phyloP scores from a whole-genome alignment of 92 coral and sea anemone species.

The Umimayanthus kanabou region DNA sequence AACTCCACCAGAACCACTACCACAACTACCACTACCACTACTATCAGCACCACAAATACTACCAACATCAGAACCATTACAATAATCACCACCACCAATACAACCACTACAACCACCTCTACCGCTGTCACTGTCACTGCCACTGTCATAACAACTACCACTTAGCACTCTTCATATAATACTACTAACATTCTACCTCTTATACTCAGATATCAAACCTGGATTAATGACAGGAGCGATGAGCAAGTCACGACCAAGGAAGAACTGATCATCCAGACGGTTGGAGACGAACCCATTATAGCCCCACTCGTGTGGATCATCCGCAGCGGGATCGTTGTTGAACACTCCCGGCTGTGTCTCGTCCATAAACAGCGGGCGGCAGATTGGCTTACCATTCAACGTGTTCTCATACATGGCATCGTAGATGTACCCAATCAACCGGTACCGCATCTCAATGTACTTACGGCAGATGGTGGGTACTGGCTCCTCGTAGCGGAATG shows the following conservation, averaged over 20 bases:
- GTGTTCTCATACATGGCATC: slow-evolving; percentile 84
- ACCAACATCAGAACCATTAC: too few relatives aligned
- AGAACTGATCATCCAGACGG: slow-evolving; percentile 82
- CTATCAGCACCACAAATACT: too few relatives aligned
- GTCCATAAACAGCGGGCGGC: slow-evolving; percentile 82
- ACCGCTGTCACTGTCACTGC: background rate
- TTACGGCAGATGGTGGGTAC: slow-evolving; percentile 81
- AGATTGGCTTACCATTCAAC: slow-evolving; percentile 73
- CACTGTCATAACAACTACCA: background rate
- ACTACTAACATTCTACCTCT: too few relatives aligned
- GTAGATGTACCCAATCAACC: slow-evolving; percentile 74
- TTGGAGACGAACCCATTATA: slow-evolving; percentile 65
- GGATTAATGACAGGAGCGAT: slow-evolving; percentile 75
- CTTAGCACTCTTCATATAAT: background rate
- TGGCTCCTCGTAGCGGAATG: slow-evolving; percentile 67
- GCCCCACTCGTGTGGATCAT: slow-evolving; percentile 72
- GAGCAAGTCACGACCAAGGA: slow-evolving; percentile 67
- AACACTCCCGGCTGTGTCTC: slow-evolving; percentile 63
- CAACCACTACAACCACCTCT: background rate
- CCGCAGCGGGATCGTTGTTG: slow-evolving; percentile 72
- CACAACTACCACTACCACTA: too few relatives aligned
- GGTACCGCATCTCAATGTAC: slow-evolving; percentile 81
- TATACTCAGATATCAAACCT: slow-evolving; percentile 27
- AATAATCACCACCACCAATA: too few relatives aligned
- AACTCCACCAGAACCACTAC: too few relatives aligned